These are phyloP conservation scores for Bembecia ichneumoniformis DNA, from an alignment of 2,888 invertebrate genomes.

Conservation along the genomic window DNA sequence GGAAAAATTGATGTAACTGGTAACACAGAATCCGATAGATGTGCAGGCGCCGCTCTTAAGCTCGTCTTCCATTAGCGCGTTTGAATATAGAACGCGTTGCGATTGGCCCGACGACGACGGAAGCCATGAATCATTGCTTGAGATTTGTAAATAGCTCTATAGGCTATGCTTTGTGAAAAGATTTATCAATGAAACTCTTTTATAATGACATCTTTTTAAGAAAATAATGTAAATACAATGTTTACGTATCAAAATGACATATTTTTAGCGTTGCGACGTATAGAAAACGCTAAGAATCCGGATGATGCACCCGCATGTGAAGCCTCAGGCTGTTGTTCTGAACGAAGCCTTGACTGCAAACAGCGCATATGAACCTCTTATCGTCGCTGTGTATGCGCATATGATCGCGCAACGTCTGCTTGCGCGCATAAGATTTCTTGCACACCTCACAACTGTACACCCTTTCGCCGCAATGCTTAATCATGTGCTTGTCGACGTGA, in stretches of 20 bases:
- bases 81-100: slow-evolving; percentile 55
- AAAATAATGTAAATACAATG: no score
- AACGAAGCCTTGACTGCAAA: slow-evolving; percentile 40
- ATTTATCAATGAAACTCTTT: no score
- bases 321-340: slow-evolving; percentile 40
- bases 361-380: slow-evolving; percentile 29
- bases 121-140: slow-evolving; percentile 10
- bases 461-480: slow-evolving; percentile 61
- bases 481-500: slow-evolving; percentile 65
- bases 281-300: slow-evolving; percentile 10
- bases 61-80: slow-evolving; percentile 64
- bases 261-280: no score
- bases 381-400: slow-evolving; percentile 47
- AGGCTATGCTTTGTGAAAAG: no score
- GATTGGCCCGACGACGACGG: slow-evolving; percentile 38
- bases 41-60: slow-evolving; percentile 51
- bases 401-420: slow-evolving; percentile 48
- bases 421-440: slow-evolving; percentile 58
- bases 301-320: slow-evolving; percentile 42
- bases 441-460: slow-evolving; percentile 60
- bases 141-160: no score
- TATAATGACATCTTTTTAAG: no score
- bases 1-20: slow-evolving; percentile 16
- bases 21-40: slow-evolving; percentile 35
- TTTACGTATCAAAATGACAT: no score